Base-by-base conservation (phyloP, 1,140 invertebrate species). In the Aphis gossypii region DNA sequence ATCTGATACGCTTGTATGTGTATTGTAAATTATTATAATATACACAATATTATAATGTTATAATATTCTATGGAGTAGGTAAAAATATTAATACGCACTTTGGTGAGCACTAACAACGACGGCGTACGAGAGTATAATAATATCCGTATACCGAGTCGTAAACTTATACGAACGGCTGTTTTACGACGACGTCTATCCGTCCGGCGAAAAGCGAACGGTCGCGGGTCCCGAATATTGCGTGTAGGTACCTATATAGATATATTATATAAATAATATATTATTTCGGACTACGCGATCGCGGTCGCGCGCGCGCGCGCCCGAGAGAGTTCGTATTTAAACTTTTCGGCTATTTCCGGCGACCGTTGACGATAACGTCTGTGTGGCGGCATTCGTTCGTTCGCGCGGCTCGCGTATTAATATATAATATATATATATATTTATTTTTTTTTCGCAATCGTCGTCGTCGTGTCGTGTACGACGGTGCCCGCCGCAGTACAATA, bases 271-370 rank as follows among this genome's bases (percentile, higher is more conserved):
- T 41, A 82, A 82, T 82, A 23, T 35, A 76, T 76, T 76, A 76
- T 76, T 76, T 76, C n/a, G 30, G 60, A 76, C 60, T 14, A n/a
- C 30, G n/a, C 60, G 60, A 76, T n/a, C 48, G 48, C 48, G 0
- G 14, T 7, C 20, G 76, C 35, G 35, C n/a, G 83, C 25, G 84
- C 83, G 11, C 83, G 41, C 23, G 83, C 41, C 5, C 60, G 44
- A 86, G 44, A 86, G 44, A 86, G 84, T 30, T 86, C 41, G 11
- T 14, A 14, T 41, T 30, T 86, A 30, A 86, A 46, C 60, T 76
- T 76, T 76, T 76, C 60, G 60, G 84, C 84, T 86, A 86, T 86
- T 86, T 86, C 44, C 84, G 84, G 84, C 84, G 25, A 44, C 84
- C 38, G 23, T 84, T 11, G 84, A 86, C 25, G 25, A 86, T 76